Conservation (phyloP, 2,113 vertebrate species). For the Crotalus tigris region DNA sequence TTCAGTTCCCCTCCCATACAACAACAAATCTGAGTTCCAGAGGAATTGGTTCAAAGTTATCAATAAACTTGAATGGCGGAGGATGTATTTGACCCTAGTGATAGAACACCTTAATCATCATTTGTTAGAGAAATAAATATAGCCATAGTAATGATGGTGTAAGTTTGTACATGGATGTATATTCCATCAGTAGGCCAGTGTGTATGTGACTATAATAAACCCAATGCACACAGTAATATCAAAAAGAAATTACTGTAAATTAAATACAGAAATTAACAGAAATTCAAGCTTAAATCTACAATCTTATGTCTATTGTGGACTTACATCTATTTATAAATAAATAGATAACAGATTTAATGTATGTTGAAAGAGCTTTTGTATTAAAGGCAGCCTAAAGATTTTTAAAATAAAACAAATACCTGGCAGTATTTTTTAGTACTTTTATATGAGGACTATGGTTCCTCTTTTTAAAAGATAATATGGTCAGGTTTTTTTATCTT, state of each 20-base stretch:
- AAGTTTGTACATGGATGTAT: neutral
- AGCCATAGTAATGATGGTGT: neutral
- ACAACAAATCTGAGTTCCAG: too few relatives aligned
- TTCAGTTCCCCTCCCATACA: too few relatives aligned
- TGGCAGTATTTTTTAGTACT: neutral
- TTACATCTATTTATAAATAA: neutral
- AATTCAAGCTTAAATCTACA: neutral
- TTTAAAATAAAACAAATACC: neutral
- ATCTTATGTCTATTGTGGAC: neutral
- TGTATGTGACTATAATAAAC: neutral
- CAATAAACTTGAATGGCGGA: neutral
- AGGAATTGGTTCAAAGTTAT: neutral
- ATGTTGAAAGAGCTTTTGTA: neutral
- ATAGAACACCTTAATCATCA: neutral
- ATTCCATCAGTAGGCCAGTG: neutral
- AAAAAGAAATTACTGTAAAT: neutral
- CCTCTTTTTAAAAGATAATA: neutral
- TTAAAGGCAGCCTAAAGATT: neutral
- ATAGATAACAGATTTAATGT: neutral
- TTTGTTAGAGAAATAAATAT: neutral
- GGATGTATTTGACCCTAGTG: neutral
- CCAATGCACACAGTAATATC: neutral
- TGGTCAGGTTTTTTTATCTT: neutral
- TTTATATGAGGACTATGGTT: neutral
- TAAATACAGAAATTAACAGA: neutral